Conservation (phyloP, 2,888 invertebrate genomes). For the Oscheius onirici region DNA sequence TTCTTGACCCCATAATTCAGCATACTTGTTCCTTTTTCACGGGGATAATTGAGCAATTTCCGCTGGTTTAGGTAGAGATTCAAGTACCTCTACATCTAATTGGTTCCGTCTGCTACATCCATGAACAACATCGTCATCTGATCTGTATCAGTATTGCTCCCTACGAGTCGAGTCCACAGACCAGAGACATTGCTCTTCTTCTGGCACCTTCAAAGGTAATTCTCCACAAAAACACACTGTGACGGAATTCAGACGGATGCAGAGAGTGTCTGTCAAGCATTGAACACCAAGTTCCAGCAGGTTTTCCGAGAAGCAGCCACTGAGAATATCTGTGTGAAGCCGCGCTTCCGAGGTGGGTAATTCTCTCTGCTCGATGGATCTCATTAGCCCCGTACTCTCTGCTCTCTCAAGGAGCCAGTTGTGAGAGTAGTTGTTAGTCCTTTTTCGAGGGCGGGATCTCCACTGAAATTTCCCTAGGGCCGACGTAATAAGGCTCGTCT, state of each 20-base stretch:
- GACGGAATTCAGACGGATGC: slow-evolving; percentile 11
- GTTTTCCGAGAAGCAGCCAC: slow-evolving; percentile 23
- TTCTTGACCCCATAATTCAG: background rate
- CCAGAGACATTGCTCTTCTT: slow-evolving; percentile 26
- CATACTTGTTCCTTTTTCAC: background rate
- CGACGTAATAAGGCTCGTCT: slow-evolving; percentile 3
- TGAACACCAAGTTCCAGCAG: slow-evolving; percentile 16
- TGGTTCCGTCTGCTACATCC: slow-evolving; percentile 30
- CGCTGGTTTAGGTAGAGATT: slow-evolving; percentile 11
- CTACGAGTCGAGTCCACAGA: slow-evolving; percentile 25
- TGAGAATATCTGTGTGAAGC: slow-evolving; percentile 8
- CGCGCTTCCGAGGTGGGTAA: slow-evolving; percentile 14
- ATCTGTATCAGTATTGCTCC: slow-evolving; percentile 29
- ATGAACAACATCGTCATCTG: slow-evolving; percentile 20
- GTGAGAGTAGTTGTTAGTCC: background rate
- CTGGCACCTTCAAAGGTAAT: slow-evolving; percentile 11
- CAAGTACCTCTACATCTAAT: slow-evolving; percentile 27
- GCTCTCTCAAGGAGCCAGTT: background rate
- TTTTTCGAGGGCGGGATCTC: background rate
- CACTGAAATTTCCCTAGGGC: slow-evolving; percentile 13
- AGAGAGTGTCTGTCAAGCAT: slow-evolving; percentile 10
- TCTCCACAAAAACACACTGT: background rate
- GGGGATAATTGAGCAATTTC: slow-evolving; percentile 3
- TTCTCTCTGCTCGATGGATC: background rate
- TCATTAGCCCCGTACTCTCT: background rate